A percentile compares a stretch with the other conserved stretches of the same genome.
Conservation (phyloP, 2,888 invertebrate genomes). For the Thysanoteuthis rhombus region DNA sequence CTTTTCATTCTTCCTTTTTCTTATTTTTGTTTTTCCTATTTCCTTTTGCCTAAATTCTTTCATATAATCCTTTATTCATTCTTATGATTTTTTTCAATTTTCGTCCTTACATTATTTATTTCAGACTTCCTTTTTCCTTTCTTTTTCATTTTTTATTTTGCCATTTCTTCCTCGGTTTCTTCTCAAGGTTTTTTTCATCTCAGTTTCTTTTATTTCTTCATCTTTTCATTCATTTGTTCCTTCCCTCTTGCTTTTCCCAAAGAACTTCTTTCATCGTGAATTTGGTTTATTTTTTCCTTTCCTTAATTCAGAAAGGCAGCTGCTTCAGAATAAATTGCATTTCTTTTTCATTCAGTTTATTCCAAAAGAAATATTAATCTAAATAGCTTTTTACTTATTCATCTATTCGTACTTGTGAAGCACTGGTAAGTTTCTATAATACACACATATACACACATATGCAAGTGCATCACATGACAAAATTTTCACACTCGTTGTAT, state of each 20-base stretch:
- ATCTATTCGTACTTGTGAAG: not conserved
- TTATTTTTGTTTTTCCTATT: not conserved
- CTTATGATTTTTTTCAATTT: not conserved
- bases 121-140: not conserved
- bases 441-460: not conserved
- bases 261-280: not conserved
- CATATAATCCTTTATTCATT: not conserved
- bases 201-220: not conserved
- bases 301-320: not conserved
- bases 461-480: too few relatives aligned
- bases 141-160: not conserved
- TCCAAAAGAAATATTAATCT: constrained; percentile 12
- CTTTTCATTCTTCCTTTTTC: not conserved
- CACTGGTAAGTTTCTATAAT: not conserved
- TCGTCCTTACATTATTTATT: not conserved
- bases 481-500: too few relatives aligned
- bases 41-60: not conserved
- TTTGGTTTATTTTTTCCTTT: not conserved
- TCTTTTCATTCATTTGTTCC: not conserved
- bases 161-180: not conserved
- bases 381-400: not conserved
- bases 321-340: constrained; percentile 12
- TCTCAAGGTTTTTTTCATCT: too few relatives aligned
- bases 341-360: not conserved
- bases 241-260: not conserved